Evolutionary conservation across 2,113 vertebrate species (phyloP), one percentile per base, ranked within the genome.

Genomic region (Speoplatyrhinus poulsoni): DNA sequence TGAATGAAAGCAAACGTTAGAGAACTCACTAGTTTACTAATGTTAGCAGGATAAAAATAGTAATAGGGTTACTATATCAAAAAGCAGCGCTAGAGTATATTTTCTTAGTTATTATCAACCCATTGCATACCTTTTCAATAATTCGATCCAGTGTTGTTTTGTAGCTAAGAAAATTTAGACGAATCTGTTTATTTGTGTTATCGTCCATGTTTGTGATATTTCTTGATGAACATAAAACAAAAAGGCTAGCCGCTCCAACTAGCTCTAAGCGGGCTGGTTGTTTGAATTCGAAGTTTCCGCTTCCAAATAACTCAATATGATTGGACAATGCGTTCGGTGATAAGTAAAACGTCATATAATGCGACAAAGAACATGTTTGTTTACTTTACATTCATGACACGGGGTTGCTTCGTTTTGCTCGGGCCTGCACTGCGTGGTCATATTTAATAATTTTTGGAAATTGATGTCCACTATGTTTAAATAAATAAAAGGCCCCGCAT

Each of bases 61-160:
- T 26, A 26, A 41, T 41, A 8, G 7, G 5, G 36, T 41, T 41
- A 41, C 36, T 41, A 41, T 8, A 41, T 41, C 3, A 41, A 41
- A 8, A 41, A 41, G 36, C 36, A 41, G 36, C 36, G 36, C 6
- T 41, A 12, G 50, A 52, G 12, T 7, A 54, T 3, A 54, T n/a
- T 7, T 12, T 16, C 53, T n/a, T 15, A 12, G n/a, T n/a, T 15
- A 53, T 53, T 53, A 16, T n/a, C 15, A 12, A 54, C 15, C 8
- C 16, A 16, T n/a, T 16, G 6, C 82, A 4, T 12, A 92, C 91
- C 89, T 89, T 88, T 0, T 87, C 74, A 69, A 80, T 69, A 33
- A 93, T 90, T 19, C 62, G 50, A 7, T 88, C 82, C 77, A 93
- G 55, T 0, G 81, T 55, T 3, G 1, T 63, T 68, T 78, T 82